Evolutionary conservation across 1,140 invertebrate genomes (phyloP), one percentile per base, ranked within the genome.

Genomic region (Argopecten irradians): DNA sequence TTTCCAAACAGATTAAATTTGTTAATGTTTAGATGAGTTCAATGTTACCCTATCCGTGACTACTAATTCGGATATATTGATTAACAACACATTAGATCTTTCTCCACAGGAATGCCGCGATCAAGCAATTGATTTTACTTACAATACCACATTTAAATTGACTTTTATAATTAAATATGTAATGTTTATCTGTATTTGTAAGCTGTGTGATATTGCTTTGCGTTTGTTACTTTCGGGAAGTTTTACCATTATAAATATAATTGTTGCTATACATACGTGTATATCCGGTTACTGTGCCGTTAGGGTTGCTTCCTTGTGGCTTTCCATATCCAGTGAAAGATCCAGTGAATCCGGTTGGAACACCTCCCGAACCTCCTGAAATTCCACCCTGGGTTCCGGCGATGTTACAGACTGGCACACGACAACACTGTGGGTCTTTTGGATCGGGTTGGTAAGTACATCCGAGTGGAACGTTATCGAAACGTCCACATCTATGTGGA

Each of bases 361-460:
- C 83, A 71, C 86, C 84, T 34, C 89, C 89, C 19, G 86, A 88
- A 34, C 82, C 55, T 34, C 88, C 88, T 8, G 55, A 71, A 28
- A 71, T 11, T n/a, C 82, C 43, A 46, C 89, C 89, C 16, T 71
- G 83, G 19, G 84, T 89, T 85, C 91, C 89, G 14, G 86, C 89
- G 22, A 82, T 86, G 39, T 36, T 91, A 86, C 92, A 93, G 28
- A 91, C 85, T 71, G 92, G 92, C 0, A 93, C 91, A 7, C 90
- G 83, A 82, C 93, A 93, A 87, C 93, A 93, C 35, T 86, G 82
- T 32, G 90, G 89, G 83, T 93, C 92, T 34, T 92, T 93, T 39
- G 92, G 92, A 87, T 93, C 92, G 28, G 91, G 90, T 22, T 90
- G 90, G 28, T 91, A 88, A n/a, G 86, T 91, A 46, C 92, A 93